These are phyloP conservation scores for Toxonevra muliebris DNA, from an alignment of 2,888 invertebrate genomes.

Conservation along the genomic window DNA sequence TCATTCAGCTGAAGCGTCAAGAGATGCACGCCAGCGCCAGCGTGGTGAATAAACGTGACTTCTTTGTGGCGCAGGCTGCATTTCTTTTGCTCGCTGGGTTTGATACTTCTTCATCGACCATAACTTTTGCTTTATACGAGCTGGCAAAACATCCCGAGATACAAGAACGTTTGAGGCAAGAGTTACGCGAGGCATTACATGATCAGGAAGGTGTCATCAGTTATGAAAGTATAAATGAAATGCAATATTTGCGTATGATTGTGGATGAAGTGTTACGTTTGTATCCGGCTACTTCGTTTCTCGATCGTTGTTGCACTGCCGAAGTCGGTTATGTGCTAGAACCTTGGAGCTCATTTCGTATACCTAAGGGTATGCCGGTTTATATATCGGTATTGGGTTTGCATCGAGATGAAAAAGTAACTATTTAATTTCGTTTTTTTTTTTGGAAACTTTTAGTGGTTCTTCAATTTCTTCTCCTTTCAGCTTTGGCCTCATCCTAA, in stretches of 20 bases:
- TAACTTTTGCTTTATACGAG: constrained; percentile 63
- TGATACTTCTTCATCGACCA: constrained; percentile 62
- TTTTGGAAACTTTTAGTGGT: not conserved
- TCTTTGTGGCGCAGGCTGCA: constrained; percentile 58
- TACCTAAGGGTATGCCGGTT: constrained; percentile 57
- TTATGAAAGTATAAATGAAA: constrained; percentile 62
- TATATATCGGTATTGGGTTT: constrained; percentile 56
- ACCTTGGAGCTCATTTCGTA: constrained; percentile 41
- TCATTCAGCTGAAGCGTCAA: constrained; percentile 62
- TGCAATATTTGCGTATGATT: constrained; percentile 65
- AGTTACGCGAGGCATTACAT: constrained; percentile 55
- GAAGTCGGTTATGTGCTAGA: constrained; percentile 49
- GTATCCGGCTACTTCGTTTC: constrained; percentile 59
- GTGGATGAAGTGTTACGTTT: constrained; percentile 57
- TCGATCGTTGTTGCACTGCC: constrained; percentile 58
- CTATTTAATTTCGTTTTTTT: constrained; percentile 1
- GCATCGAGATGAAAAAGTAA: constrained; percentile 58
- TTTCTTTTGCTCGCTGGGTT: constrained; percentile 58
- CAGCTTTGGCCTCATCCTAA: constrained; percentile 56
- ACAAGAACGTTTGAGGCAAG: constrained; percentile 60
- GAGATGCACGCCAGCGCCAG: constrained; percentile 38
- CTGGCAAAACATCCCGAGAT: constrained; percentile 59
- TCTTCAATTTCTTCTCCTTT: constrained; percentile 5
- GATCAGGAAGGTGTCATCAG: constrained; percentile 52
- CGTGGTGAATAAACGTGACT: constrained; percentile 49